Evolutionary conservation across 2,113 vertebrate genomes (phyloP).

Genomic region (Galbula dea): DNA sequence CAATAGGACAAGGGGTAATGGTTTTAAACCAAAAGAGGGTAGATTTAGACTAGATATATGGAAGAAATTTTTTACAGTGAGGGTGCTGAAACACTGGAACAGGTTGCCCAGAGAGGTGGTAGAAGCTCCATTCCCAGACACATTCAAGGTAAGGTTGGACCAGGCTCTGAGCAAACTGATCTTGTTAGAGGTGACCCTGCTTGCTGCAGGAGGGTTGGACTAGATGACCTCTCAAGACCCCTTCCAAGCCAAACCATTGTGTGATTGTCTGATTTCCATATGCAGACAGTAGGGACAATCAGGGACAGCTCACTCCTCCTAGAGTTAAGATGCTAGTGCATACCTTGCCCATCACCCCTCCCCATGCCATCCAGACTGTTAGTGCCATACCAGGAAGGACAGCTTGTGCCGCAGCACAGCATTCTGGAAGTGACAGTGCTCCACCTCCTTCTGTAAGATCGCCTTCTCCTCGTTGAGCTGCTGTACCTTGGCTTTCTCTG

Average conservation of each 20-base stretch:
- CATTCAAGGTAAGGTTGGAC: not conserved
- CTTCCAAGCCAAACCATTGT: not conserved
- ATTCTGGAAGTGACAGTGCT: constrained; percentile 75
- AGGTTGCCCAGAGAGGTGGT: not conserved
- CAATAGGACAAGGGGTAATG: not conserved
- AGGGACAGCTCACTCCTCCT: not conserved
- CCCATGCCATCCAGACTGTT: not conserved
- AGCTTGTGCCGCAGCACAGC: constrained; percentile 77
- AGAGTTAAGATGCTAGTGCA: not conserved
- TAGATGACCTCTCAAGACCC: not conserved
- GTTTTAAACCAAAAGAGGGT: not conserved
- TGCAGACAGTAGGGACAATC: not conserved
- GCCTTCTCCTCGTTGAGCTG: constrained; percentile 70
- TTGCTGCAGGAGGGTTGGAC: not conserved
- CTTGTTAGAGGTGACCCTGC: not conserved
- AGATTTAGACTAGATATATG: not conserved
- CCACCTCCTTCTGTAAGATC: constrained; percentile 75
- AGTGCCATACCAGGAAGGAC: constrained; percentile 72
- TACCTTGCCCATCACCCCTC: not conserved
- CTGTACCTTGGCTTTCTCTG: constrained; percentile 70
- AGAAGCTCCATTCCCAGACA: not conserved
- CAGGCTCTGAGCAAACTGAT: not conserved
- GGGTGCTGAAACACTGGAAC: not conserved
- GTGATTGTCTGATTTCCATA: not conserved
- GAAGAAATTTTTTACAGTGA: not conserved